Evolutionary conservation across 2,888 invertebrate genomes (phyloP), one percentile per base, ranked within the genome.

Genomic region (Priocnemis perturbator): DNA sequence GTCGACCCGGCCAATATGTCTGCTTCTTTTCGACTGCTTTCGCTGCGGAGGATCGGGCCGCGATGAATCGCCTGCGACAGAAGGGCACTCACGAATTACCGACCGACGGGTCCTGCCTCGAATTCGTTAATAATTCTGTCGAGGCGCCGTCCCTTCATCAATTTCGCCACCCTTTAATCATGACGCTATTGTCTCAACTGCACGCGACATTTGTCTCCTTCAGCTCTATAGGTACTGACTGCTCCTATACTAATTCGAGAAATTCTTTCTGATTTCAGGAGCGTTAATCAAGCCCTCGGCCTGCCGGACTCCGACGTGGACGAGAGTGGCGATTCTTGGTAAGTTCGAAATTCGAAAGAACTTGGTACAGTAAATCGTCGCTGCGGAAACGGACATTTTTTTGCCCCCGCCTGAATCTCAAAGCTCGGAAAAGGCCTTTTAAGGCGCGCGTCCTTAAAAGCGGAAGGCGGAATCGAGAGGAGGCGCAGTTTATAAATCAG

Each of bases 341-440:
- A 26, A 26, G 26, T n/a, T n/a, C 26, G 3, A 26, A 3, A 3
- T 26, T 26, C 5, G 3, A 26, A 26, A 26, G 5, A 26, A 2
- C 3, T 26, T 26, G 26, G 26, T 26, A 26, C 26, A 26, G 5
- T 5, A 26, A 26, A 3, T 26, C 26, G 26, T 26, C 26, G 26
- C 26, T 5, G 79, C 85, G 87, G 85, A 84, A 83, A 59, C 58
- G 69, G 26, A 3, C 26, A 2, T 68, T 82, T 81, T 86, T 77
- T 74, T 63, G 68, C 78, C 82, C 84, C 74, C 64, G 68, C 78
- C 82, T 85, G 86, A 87, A 84, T 78, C 73, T 7, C 37, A 11
- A 37, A 37, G 37, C 37, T 37, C 37, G 64, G 63, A 62, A 64
- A 59, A 74, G 57, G 52, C 37, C 81, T 78, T 78, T 83, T 84